Base-by-base conservation (phyloP, 2,888 invertebrate species). In the Phortica okadai region DNA sequence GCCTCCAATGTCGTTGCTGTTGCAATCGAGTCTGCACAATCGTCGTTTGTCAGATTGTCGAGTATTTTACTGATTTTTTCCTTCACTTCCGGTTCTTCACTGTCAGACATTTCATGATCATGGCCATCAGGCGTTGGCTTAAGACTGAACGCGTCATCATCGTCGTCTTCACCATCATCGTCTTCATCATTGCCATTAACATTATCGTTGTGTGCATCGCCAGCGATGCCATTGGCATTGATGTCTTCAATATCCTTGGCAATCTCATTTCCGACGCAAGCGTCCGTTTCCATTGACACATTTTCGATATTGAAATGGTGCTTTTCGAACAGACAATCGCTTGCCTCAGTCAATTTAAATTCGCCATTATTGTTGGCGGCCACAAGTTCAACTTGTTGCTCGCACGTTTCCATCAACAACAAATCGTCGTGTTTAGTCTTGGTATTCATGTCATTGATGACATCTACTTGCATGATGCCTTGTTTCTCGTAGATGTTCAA, bases 51-150 rank as follows among this genome's bases (percentile, higher is more conserved):
- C 6, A 91, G 80, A 77, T 90, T 90, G 73, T 90, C 90, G 25
- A 91, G 82, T 42, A 91, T 91, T 81, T 91, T 89, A 76, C 89
- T 89, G 25, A 91, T 90, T 81, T 90, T 91, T 62, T 90, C 89
- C 78, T 91, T 90, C 0, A 91, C 90, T 0, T 89, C 90, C 0
- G 89, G 90, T 77, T 90, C 90, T 75, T 86, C 91, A 62, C 88
- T 88, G 70, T 91, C 90, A 10, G 90, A 89, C 78, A 89, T 84
- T n/a, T 90, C 88, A 50, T 86, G 84, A 42, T 89, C 89, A 45
- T 89, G 88, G 75, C 84, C 87, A 33, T 87, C 88, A 3, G 89
- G 88, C 10, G 87, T 86, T 2, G 90, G 88, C 89, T 90, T 89
- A 0, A 90, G 80, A 73, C 90, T 90, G 25, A 90, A 90, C 14